These are phyloP conservation scores for Metallyticus violacea DNA, from an alignment of 2,888 invertebrate genomes.

Conservation along the genomic window DNA sequence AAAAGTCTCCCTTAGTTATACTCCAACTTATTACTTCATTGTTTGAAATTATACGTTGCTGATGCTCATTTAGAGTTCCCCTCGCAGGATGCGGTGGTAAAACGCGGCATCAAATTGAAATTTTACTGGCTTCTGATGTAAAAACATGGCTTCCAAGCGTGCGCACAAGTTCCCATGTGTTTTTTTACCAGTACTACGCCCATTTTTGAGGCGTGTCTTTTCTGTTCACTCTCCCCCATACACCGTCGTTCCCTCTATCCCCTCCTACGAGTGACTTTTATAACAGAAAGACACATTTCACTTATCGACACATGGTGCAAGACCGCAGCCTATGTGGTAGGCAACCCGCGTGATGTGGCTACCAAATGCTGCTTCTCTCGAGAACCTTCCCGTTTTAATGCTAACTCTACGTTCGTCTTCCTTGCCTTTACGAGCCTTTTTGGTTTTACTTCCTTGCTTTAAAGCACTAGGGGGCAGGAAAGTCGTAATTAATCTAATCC, in stretches of 20 bases:
- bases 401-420: background rate
- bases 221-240: background rate
- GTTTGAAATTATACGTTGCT: background rate
- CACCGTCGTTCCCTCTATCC: background rate
- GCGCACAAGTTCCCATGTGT: background rate
- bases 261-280: background rate
- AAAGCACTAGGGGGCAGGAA: background rate
- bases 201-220: slow-evolving; percentile 19
- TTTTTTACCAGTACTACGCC: slow-evolving; percentile 2
- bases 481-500: background rate
- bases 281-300: background rate
- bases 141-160: slow-evolving; percentile 14
- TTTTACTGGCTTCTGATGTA: background rate
- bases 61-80: background rate
- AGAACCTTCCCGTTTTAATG: background rate
- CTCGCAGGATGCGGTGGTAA: background rate
- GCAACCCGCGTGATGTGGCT: background rate
- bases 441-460: no score
- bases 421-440: no score
- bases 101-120: background rate
- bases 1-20: background rate
- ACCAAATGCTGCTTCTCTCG: background rate
- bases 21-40: background rate
- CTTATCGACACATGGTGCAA: background rate
- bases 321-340: background rate